Base-by-base conservation (phyloP, 1,140 invertebrate genomes). In the Drosophila sechellia region DNA sequence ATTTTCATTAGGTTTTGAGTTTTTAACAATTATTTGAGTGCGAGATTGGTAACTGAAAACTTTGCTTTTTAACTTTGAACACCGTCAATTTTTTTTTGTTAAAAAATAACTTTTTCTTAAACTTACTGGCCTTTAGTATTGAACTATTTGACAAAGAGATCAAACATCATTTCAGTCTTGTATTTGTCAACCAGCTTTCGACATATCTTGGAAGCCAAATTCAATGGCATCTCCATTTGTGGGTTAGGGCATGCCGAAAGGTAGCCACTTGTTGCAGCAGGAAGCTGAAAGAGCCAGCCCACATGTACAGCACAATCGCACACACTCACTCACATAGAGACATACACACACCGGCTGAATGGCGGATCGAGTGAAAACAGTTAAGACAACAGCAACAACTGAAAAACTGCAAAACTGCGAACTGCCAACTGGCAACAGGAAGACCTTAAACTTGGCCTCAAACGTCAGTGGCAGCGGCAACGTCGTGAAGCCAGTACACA, bases 391-490 rank as follows among this genome's bases (percentile, higher is more conserved):
- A 81, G 56, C 71, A 79, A 58, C 76, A 43, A 43, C 40, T 15
- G 40, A 15, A 42, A 42, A 77, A 65, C 68, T 78, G 56, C 49
- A 73, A 75, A 76, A 72, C 77, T 66, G 56, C 76, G 70, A 81
- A 77, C 79, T 84, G 77, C 77, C 65, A 81, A 86, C 81, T 81
- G 81, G 81, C 81, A 86, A 85, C 78, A 85, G 81, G 81, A 85
- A 85, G 81, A 86, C 81, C 81, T 85, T 85, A 85, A 85, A 85
- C 81, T 85, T 85, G 81, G 81, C 81, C 81, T 81, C 81, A 85
- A 86, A 81, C 68, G 61, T 75, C 80, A 75, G 68, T 72, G 63
- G 77, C 42, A n/a, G 77, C 81, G 57, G 81, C 69, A 78, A 81
- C 83, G 77, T 84, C 81, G 79, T 84, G 79, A 84, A 79, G 53